Base-by-base conservation (phyloP, 2,888 invertebrate species). In the Sphecodes monilicornis region DNA sequence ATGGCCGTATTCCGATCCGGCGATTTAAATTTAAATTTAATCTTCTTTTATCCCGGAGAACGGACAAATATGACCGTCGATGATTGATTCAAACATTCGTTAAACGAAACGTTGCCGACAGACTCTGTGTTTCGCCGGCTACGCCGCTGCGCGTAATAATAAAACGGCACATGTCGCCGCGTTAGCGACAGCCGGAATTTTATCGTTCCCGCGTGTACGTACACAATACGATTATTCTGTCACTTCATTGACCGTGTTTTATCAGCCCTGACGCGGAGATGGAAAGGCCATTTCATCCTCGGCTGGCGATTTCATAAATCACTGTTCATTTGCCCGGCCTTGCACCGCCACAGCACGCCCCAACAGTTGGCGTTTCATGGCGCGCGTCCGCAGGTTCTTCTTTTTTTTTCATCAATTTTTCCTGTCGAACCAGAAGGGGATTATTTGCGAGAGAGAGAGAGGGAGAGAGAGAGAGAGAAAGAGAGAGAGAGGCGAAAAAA, bases 211-310 rank as follows among this genome's bases (percentile, higher is more conserved):
- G 64, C 75, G 78, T 79, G 76, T 66, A 76, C 66, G 69, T 85
- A 82, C 84, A 54, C 82, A 74, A 80, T 85, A 78, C 85, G 85
- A 87, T 88, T 85, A 83, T 83, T 81, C 81, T 76, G 88, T 85
- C 88, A 74, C 80, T 81, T 88, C 85, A 84, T 87, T 83, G 83
- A 60, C 43, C 81, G 75, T 82, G 81, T 79, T 88, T 88, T 81
- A 87, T 88, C 88, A 85, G 73, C 26, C 74, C 78, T 57, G 85
- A 85, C 87, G 79, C 76, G 26, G 66, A 85, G 82, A 87, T 80
- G 84, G 87, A 87, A 80, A 85, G 80, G 76, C 80, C 83, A 81
- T 87, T 87, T 85, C 82, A 85, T 83, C 60, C 86, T 80, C 76
- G 70, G 41, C 57, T 32, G 73, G 10, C 78, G 81, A 87, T 83